Evolutionary conservation across 1,140 invertebrate species (phyloP), one percentile per base, ranked within the genome.

Genomic region (Subanguina moxae): DNA sequence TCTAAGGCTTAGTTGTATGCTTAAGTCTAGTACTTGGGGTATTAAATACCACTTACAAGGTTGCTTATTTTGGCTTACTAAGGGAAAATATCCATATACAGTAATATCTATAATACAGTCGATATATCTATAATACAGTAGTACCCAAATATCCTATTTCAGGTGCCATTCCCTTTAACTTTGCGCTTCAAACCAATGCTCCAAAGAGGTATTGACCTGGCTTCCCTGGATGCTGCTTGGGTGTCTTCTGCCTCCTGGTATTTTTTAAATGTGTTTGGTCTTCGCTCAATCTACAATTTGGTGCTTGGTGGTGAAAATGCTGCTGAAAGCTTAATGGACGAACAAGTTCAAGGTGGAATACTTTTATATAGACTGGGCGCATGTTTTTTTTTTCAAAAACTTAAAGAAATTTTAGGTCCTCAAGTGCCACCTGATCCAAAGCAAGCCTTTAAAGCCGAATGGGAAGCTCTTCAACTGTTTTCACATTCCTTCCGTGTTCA

Each of bases 161-260:
- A 80, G 87, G 94, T 98, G 17, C 96, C 96, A 68, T 99, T 99
- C 84, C 96, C 95, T 0, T 83, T 99, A 59, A 99, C 96, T 0
- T 85, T 97, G 30, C 88, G 94, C 30, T 99, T 98, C 83, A 99
- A 99, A 84, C 93, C 94, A 1, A 99, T 99, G 96, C 86, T 99
- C 65, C 96, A 99, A 86, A 86, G 95, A 81, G 96, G 96, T 45
- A 90, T 99, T 65, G 94, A 99, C 84, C 85, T 99, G 30, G 87
- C 88, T 8, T 94, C 93, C 28, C 82, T 99, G 43, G 95, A 99
- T 86, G 94, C 96, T 23, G 93, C 94, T 13, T 99, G 95, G 96
- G 96, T 99, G 0, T 97, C 94, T 0, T 97, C 94, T 0, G 95
- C 94, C 5, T 98, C 94, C 0, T 99, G 96, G 96, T 99, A 99